phyloP scores from a whole-genome alignment of 2,113 vertebrate species.

The Orycteropus afer region DNA sequence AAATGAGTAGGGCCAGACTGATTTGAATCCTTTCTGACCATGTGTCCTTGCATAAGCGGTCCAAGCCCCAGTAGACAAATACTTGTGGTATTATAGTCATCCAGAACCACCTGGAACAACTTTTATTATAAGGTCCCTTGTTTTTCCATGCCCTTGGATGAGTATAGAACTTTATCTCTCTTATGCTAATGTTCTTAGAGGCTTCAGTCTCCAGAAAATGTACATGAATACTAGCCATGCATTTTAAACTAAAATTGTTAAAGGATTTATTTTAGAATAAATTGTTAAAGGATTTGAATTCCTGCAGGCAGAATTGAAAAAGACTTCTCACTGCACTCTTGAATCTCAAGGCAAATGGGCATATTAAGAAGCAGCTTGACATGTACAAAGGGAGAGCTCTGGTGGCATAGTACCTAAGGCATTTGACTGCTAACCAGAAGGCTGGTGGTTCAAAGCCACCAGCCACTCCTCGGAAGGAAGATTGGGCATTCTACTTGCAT shows the following conservation, averaged over 20 bases:
- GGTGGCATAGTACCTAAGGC: too few species aligned
- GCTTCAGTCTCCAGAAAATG: not conserved
- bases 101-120: not conserved
- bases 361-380: not conserved
- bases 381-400: too few species aligned
- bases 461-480: too few species aligned
- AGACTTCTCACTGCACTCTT: not conserved
- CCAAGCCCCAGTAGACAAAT: not conserved
- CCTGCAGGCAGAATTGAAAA: not conserved
- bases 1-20: not conserved
- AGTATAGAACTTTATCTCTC: not conserved
- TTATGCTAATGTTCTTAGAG: not conserved
- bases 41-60: accelerated
- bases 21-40: not conserved
- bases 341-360: not conserved
- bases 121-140: not conserved
- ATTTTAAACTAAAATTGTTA: not conserved
- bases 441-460: too few species aligned
- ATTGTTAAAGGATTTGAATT: not conserved
- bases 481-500: too few species aligned
- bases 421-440: too few species aligned
- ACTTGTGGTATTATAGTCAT: not conserved
- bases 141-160: not conserved
- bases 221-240: accelerated
- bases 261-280: not conserved